Evolutionary conservation across 1,140 invertebrate genomes (phyloP).

Genomic region (Drosophila kepulauana): DNA sequence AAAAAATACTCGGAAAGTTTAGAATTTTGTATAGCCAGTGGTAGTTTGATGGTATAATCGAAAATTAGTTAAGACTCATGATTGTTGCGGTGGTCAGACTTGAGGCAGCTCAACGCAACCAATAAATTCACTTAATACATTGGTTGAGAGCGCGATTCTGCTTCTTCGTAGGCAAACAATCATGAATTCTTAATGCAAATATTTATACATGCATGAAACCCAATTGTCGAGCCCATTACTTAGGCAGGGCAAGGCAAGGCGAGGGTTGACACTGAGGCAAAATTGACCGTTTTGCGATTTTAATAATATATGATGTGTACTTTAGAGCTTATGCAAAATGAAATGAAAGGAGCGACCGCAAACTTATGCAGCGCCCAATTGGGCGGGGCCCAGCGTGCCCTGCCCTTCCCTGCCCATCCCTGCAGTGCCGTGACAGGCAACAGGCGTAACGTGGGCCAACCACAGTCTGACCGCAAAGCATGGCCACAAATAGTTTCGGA

Average conservation of each 20-base stretch:
- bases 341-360: slow-evolving; percentile 77
- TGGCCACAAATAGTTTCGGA: slow-evolving; percentile 78
- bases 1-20: neutral
- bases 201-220: slow-evolving; percentile 45
- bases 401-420: too few species aligned
- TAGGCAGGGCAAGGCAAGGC: slow-evolving; percentile 9
- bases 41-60: neutral
- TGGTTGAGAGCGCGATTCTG: slow-evolving; percentile 28
- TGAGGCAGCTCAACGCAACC: slow-evolving; percentile 34
- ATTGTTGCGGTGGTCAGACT: slow-evolving; percentile 2
- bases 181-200: slow-evolving; percentile 67
- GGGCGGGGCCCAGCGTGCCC: neutral
- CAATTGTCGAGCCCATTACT: slow-evolving; percentile 66
- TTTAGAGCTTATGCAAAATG: slow-evolving; percentile 83
- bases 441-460: slow-evolving; percentile 60
- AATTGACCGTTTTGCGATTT: slow-evolving; percentile 84
- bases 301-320: slow-evolving; percentile 85
- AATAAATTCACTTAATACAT: slow-evolving; percentile 67
- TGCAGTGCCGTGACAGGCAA: slow-evolving; percentile 8
- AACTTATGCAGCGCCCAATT: slow-evolving; percentile 66
- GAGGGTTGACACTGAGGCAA: slow-evolving; percentile 44
- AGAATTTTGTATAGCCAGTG: too few species aligned
- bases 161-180: slow-evolving; percentile 57
- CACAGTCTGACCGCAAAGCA: slow-evolving; percentile 73
- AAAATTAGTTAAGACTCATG: neutral